Base-by-base conservation (phyloP, 92 coral and sea anemone species). In the Parazoanthus swiftii region DNA sequence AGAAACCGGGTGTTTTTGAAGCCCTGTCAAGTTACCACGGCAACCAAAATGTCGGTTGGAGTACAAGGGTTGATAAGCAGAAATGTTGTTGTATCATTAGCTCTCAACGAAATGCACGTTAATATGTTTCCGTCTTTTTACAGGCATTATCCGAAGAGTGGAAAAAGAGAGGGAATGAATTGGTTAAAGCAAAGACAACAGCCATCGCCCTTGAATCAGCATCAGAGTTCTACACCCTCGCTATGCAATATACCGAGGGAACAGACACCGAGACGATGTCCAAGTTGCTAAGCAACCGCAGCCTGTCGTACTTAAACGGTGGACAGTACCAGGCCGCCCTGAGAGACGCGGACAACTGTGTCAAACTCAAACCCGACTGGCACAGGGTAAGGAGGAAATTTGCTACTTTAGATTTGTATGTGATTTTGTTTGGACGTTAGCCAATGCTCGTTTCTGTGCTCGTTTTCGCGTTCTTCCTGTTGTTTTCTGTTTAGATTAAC, bases 161-260 rank as follows among this genome's bases (percentile, higher is more conserved):
- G 87, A 84, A 84, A 70, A 74, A 46, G 87, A 71, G 87, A 44
- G 87, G 87, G 7, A 84, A 84, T 5, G 87, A 70, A 71, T 71
- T 84, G 58, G 25, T 82, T 29, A 82, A 82, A n/a, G 6, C 43
- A 35, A 58, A 26, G 35, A 4, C 42, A 39, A 39, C 42, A 39
- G 6, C n/a, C 29, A n/a, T 65, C 5, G 23, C 10, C 43, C 26
- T 3, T 8, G 74, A 84, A 9, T 43, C 14, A 56, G 77, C 87
- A 26, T 42, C 86, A 33, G 87, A 84, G 10, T 84, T 84, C 67
- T 84, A 84, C 46, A 68, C 77, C 16, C 77, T 70, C 23, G 87
- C 87, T 18, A 70, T 84, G 87, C 35, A 70, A 0, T 84, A 84
- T 76, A 84, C 87, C 38, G 79, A 84, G 26, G 67, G 66, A 7